phyloP scores from a whole-genome alignment of 2,113 vertebrate genomes.

The Prunella fulvescens region DNA sequence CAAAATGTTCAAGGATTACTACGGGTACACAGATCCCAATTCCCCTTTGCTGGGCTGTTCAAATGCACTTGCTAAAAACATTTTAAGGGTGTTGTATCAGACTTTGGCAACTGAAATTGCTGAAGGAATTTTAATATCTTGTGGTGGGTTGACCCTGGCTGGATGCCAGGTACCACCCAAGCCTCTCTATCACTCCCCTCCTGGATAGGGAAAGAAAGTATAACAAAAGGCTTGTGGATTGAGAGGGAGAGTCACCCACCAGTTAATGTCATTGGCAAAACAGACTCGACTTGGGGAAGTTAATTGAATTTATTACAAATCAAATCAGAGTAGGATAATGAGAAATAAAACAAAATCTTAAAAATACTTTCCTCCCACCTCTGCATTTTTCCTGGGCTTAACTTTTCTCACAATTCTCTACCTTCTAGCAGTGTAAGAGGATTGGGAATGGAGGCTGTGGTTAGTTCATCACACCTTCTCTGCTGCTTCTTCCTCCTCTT shows the following conservation, averaged over 20 bases:
- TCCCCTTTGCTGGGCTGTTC: not conserved
- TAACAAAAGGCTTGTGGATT: fast-evolving
- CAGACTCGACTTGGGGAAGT: not conserved
- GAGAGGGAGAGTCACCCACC: not conserved
- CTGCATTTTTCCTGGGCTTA: not conserved
- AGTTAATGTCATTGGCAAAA: not conserved
- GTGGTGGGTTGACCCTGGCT: not conserved
- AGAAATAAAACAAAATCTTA: not conserved
- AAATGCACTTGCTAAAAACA: not conserved
- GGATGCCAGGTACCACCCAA: not conserved
- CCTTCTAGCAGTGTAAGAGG: not conserved
- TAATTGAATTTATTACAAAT: not conserved
- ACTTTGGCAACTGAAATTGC: not conserved
- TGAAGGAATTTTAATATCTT: not conserved
- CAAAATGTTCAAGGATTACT: not conserved
- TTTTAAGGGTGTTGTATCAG: not conserved
- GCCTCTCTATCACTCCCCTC: not conserved
- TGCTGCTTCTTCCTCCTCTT: not conserved
- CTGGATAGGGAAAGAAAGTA: not conserved
- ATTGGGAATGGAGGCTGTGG: not conserved
- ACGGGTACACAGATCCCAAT: not conserved
- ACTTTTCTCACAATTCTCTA: not conserved
- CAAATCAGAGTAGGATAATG: not conserved
- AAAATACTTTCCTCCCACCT: not conserved
- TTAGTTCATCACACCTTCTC: not conserved